Evolutionary conservation across 2,888 invertebrate species (phyloP).

Genomic region (Drosophila borealis): DNA sequence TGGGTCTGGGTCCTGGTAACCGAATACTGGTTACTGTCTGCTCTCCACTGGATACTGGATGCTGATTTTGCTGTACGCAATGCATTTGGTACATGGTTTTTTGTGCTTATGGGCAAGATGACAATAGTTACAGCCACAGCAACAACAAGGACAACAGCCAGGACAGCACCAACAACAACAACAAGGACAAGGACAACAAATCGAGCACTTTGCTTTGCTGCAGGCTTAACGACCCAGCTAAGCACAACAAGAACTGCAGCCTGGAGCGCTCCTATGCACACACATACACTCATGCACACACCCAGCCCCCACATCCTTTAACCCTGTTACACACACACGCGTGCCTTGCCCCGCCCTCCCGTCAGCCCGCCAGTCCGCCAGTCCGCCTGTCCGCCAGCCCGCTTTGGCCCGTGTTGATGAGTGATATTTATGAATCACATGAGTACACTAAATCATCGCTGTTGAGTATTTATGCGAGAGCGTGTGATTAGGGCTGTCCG

Average conservation of each 20-base stretch:
- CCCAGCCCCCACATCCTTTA: not conserved
- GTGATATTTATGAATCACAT: slow-evolving; percentile 80
- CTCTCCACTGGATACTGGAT: not conserved
- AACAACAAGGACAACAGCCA: slow-evolving; percentile 3
- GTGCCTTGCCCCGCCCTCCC: not conserved
- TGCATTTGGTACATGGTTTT: slow-evolving; percentile 23
- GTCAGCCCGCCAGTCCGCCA: not conserved
- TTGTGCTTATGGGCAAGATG: slow-evolving; percentile 27
- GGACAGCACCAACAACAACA: slow-evolving; percentile 15
- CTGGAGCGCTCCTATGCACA: not conserved
- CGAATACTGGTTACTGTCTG: not conserved
- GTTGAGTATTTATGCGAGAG: slow-evolving; percentile 45
- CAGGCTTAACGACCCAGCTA: slow-evolving; percentile 42
- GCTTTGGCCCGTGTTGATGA: slow-evolving; percentile 46
- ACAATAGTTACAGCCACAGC: slow-evolving; percentile 31
- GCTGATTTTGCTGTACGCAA: slow-evolving; percentile 8
- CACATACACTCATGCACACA: not conserved
- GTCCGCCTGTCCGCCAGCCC: not conserved
- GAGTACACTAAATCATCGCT: slow-evolving; percentile 68
- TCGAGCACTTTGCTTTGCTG: slow-evolving; percentile 24
- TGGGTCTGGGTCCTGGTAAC: not conserved
- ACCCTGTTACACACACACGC: slow-evolving; percentile 1
- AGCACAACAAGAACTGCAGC: slow-evolving; percentile 19
- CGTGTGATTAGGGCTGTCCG: slow-evolving; percentile 56
- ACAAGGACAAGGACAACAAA: slow-evolving; percentile 15